These are phyloP conservation scores for Gortyna flavago DNA, from an alignment of 2,888 invertebrate genomes.

Conservation along the genomic window DNA sequence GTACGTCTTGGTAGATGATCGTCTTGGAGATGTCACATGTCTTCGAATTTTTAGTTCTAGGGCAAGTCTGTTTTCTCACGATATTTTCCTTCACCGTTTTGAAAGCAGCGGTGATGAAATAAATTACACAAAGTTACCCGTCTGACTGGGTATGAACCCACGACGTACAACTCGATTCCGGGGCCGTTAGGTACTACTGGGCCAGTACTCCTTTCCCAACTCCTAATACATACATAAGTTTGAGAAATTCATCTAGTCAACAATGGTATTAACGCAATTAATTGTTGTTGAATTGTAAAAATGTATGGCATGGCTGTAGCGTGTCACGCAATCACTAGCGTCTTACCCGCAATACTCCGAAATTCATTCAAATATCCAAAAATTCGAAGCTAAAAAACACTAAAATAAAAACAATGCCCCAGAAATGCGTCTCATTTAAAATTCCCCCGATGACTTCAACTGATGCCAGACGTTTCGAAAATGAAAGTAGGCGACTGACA, in stretches of 20 bases:
- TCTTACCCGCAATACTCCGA: background rate
- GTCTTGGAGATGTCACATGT: background rate
- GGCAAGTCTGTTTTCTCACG: background rate
- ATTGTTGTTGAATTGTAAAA: background rate
- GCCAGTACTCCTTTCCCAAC: too few relatives aligned
- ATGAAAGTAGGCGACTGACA: conserved; percentile 54
- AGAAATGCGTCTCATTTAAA: conserved; percentile 44
- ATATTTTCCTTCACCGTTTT: too few relatives aligned
- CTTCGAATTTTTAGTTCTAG: background rate
- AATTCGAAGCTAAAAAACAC: background rate
- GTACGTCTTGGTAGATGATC: background rate
- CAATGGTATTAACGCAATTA: background rate
- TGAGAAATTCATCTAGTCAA: background rate
- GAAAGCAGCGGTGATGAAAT: too few relatives aligned
- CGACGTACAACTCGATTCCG: background rate
- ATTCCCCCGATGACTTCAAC: conserved; percentile 42
- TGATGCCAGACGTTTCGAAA: conserved; percentile 50
- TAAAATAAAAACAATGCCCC: conserved; percentile 3
- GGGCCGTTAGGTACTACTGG: too few relatives aligned
- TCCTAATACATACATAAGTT: background rate
- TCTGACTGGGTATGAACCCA: background rate
- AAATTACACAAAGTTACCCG: too few relatives aligned
- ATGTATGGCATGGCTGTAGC: background rate
- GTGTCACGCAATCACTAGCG: background rate
- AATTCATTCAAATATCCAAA: conserved; percentile 3